These are phyloP conservation scores for Hemiprocne comata DNA, from an alignment of 2,113 vertebrate genomes.

Conservation along the genomic window DNA sequence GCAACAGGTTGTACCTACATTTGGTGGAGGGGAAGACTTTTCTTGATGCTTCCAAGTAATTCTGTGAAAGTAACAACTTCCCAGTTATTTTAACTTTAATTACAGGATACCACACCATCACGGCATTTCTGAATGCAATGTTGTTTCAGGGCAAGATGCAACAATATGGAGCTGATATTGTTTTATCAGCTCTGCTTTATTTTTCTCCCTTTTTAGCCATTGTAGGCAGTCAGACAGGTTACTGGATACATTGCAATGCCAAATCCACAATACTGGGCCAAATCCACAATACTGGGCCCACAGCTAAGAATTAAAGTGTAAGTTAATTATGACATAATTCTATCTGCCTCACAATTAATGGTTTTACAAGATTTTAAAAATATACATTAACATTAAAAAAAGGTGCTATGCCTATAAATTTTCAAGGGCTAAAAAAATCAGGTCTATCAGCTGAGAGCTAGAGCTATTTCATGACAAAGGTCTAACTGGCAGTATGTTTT, in stretches of 20 bases:
- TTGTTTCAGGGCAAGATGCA: slow-evolving; percentile 7
- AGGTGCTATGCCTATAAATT: not conserved
- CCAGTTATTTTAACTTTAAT: not conserved
- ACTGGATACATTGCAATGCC: not conserved
- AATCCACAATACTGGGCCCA: not conserved
- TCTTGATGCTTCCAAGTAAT: not conserved
- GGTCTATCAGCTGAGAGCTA: not conserved
- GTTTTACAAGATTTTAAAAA: not conserved
- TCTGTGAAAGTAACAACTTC: not conserved
- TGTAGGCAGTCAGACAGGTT: not conserved
- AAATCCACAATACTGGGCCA: not conserved
- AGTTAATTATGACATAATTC: not conserved
- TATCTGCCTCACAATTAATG: not conserved
- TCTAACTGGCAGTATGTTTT: not conserved
- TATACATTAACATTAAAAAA: not conserved
- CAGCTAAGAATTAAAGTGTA: not conserved
- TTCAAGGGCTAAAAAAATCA: not conserved
- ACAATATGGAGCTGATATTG: not conserved
- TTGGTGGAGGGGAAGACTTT: not conserved
- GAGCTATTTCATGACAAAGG: not conserved
- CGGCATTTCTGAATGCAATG: not conserved
- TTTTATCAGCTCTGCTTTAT: not conserved
- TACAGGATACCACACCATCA: not conserved
- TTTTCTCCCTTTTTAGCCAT: not conserved
- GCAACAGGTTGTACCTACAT: not conserved